A percentile compares a stretch with the other conserved stretches of the same genome.
phyloP scores from a whole-genome alignment of 2,113 vertebrate species.

The Brachionichthys hirsutus region DNA sequence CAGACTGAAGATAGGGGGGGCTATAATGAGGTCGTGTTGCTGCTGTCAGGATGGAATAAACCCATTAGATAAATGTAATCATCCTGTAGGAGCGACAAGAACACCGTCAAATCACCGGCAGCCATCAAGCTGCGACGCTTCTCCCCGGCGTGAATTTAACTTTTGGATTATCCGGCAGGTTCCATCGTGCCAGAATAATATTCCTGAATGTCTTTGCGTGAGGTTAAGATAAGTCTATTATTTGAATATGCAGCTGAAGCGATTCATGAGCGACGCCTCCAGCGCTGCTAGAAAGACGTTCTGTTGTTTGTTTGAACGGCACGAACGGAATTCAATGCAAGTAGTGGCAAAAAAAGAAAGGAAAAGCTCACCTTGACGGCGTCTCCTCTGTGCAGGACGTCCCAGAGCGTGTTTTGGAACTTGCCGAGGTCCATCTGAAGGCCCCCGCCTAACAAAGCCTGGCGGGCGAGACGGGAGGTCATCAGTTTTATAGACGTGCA shows the following conservation, averaged over 20 bases:
- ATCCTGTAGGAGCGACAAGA: conserved; percentile 3
- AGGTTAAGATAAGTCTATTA: conserved; percentile 11
- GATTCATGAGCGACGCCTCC: background rate
- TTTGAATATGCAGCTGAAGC: background rate
- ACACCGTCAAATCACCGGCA: background rate
- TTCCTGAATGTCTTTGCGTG: conserved; percentile 9
- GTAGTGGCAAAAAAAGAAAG: background rate
- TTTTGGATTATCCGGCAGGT: background rate
- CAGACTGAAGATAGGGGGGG: conserved; percentile 1
- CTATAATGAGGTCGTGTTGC: conserved; percentile 24
- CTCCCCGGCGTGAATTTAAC: too few species aligned
- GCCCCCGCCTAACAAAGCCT: conserved; percentile 64
- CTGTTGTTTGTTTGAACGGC: background rate
- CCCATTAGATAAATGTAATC: conserved; percentile 12
- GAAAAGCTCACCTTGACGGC: conserved; percentile 58
- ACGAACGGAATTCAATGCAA: background rate
- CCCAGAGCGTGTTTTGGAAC: conserved; percentile 67
- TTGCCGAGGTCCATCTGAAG: conserved; percentile 51
- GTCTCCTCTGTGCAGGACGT: conserved; percentile 50
- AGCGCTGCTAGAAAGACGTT: too few species aligned
- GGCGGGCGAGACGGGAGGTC: background rate
- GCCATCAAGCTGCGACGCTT: conserved; percentile 22
- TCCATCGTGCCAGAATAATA: conserved; percentile 4
- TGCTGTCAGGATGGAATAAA: conserved; percentile 5
- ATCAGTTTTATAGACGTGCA: background rate